phyloP scores from a whole-genome alignment of 2,888 invertebrate species.

The Drosophila mettleri region DNA sequence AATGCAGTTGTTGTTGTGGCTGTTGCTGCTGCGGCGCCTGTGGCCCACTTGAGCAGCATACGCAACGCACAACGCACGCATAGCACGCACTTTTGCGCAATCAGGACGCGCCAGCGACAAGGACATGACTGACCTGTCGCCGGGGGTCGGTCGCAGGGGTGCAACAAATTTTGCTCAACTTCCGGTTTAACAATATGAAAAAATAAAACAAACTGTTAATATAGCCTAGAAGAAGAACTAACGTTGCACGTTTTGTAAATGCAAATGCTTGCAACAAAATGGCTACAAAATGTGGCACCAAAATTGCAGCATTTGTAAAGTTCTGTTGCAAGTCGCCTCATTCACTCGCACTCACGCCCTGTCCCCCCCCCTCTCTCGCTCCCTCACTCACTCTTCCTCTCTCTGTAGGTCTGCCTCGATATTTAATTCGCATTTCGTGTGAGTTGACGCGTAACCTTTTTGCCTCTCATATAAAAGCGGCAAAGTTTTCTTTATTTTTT shows the following conservation, averaged over 20 bases:
- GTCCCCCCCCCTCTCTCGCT: not conserved
- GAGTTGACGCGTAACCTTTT: slow-evolving; percentile 81
- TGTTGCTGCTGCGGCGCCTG: slow-evolving; percentile 32
- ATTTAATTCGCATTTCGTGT: slow-evolving; percentile 80
- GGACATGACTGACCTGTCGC: slow-evolving; percentile 6
- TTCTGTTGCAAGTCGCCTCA: not conserved
- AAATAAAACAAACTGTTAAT: slow-evolving; percentile 5
- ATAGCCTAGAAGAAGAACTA: not conserved
- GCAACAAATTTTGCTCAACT: slow-evolving; percentile 39
- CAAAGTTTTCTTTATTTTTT: slow-evolving; percentile 58
- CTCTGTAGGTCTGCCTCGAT: slow-evolving; percentile 33
- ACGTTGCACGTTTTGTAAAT: slow-evolving; percentile 40
- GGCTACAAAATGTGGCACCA: slow-evolving; percentile 49
- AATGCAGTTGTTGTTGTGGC: slow-evolving; percentile 8
- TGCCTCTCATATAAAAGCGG: slow-evolving; percentile 58
- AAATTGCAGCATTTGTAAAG: slow-evolving; percentile 31
- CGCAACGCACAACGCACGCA: slow-evolving; percentile 51
- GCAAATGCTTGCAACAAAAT: slow-evolving; percentile 21
- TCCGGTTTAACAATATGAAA: slow-evolving; percentile 47
- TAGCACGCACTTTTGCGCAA: slow-evolving; percentile 77
- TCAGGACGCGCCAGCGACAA: slow-evolving; percentile 52
- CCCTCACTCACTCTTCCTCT: not conserved
- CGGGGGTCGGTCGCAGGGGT: not conserved
- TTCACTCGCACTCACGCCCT: not conserved
- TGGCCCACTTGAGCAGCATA: slow-evolving; percentile 64